phyloP scores from a whole-genome alignment of 2,888 invertebrate genomes.

The Nasonovia ribisnigri region DNA sequence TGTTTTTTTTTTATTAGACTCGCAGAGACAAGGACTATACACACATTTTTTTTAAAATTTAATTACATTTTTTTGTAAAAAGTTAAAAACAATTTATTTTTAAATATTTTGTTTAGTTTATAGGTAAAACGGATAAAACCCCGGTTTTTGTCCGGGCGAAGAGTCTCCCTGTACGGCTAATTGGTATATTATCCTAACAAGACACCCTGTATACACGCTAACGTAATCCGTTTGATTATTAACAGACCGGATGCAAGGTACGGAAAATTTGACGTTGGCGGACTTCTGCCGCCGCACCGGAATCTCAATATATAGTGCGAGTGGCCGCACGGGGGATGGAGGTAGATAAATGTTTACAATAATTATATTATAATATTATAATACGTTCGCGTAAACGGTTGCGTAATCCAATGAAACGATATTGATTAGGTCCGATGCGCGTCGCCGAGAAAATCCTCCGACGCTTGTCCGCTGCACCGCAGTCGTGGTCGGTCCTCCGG shows the following conservation, averaged over 20 bases:
- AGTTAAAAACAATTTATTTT: too few species aligned
- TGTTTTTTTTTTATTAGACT: too few species aligned
- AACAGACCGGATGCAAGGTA: slow-evolving; percentile 30
- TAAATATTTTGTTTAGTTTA: too few species aligned
- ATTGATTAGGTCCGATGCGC: not conserved
- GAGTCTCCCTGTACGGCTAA: too few species aligned
- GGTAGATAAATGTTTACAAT: not conserved
- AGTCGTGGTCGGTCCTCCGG: not conserved
- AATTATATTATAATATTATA: not conserved
- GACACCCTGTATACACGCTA: not conserved
- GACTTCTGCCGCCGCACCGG: not conserved
- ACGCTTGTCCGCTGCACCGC: not conserved
- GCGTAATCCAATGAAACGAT: slow-evolving; percentile 34
- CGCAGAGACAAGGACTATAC: too few species aligned
- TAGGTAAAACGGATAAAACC: too few species aligned
- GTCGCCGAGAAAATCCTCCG: not conserved
- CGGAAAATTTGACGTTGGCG: slow-evolving; percentile 7
- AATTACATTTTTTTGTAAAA: too few species aligned
- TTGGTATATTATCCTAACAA: too few species aligned
- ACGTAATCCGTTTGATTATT: not conserved
- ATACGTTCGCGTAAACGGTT: not conserved
- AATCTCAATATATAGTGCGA: not conserved
- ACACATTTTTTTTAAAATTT: too few species aligned
- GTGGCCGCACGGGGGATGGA: not conserved
- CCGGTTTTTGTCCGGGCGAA: too few species aligned